Evolutionary conservation across 2,113 vertebrate species (phyloP), one percentile per base, ranked within the genome.

Genomic region (Oryzias celebensis): DNA sequence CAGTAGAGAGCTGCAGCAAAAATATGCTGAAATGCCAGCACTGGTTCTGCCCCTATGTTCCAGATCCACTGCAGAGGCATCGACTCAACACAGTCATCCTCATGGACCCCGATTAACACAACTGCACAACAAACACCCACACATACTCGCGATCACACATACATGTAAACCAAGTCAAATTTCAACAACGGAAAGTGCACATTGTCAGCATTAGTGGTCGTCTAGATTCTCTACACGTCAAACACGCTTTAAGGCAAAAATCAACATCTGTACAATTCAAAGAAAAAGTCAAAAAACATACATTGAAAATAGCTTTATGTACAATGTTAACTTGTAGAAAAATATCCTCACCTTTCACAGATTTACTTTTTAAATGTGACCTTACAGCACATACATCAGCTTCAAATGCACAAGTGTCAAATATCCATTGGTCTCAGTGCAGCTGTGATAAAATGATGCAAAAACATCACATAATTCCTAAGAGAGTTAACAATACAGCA

Each of bases 301-400:
- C 81, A 75, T 81, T 62, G 76, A 87, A 89, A 89, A 88, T 87
- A 90, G 85, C 78, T 71, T 47, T 85, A 82, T 86, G 71, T 87
- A 88, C 82, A 86, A 60, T 81, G 85, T 86, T 78, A 87, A 53
- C 54, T 77, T 26, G 75, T 91, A 91, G 75, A 92, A 91, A 92
- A 91, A 90, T 90, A 91, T 74, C 72, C 82, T 73, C 76, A 59
- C 75, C 80, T 84, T 75, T 66, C 80, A 83, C 72, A 80, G 65
- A 68, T 67, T 73, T 36, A 3, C 12, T 36, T 36, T 80, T 74
- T 52, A 67, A 82, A 73, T 73, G 67, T 65, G 44, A 62, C 66
- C 62, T 77, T 75, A 65, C 72, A 58, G 75, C 70, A 82, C 65
- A 74, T 26, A 50, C 36, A 53, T 70, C 15, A 51, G 63, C 49